Evolutionary conservation across 2,888 invertebrate species (phyloP), one percentile per base, ranked within the genome.

Genomic region (Bombyx huttoni): DNA sequence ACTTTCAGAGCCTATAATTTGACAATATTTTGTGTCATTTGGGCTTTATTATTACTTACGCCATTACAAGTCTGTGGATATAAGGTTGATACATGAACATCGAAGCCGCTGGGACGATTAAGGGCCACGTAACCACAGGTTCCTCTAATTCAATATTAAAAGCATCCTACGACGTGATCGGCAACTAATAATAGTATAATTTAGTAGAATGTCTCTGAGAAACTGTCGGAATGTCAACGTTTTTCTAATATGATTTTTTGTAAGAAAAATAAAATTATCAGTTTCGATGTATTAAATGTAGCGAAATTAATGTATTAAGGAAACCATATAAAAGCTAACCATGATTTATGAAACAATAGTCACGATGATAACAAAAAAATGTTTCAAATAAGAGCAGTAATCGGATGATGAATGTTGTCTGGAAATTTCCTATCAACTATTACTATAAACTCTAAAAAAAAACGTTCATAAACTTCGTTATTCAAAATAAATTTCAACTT

Each of bases 11-110:
- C 80, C 86, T 87, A 88, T 88, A 88, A 88, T 88, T 88, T 88
- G 85, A 87, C 87, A 88, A 87, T 88, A 87, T 87, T 88, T 87
- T 88, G 87, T 88, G 87, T 88, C 88, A 88, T 87, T 88, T 87
- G 78, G 85, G 78, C 79, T 83, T 87, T 85, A 84, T 85, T 86
- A 88, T 87, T 87, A 87, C 87, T 84, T 84, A 81, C 75, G 82
- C 75, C 79, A 86, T 87, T 85, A 87, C 84, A 71, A 68, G 79
- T 72, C 75, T 78, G 80, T 80, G 81, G 86, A 84, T 86, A 83
- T 81, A 83, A 81, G 70, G 78, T 78, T 87, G 81, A 86, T 84
- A 85, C 78, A 71, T 72, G 77, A 75, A 76, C 75, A 67, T 63
- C 68, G 73, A 67, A 69, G 76, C 78, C 75, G 72, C 72, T 68